phyloP scores from a whole-genome alignment of 2,113 vertebrate genomes.

The Struthidea cinerea region DNA sequence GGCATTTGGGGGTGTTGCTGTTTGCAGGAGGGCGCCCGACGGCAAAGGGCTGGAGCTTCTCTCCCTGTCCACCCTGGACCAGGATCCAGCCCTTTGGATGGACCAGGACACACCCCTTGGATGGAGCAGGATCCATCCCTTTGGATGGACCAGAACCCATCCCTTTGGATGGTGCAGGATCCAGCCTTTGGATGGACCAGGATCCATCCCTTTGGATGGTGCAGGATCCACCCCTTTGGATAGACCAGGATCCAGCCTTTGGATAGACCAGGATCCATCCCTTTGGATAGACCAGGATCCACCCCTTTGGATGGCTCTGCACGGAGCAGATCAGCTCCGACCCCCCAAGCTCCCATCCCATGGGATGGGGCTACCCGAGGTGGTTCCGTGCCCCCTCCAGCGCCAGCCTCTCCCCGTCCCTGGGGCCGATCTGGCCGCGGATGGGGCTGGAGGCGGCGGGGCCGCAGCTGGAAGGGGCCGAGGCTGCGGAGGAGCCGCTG shows the following conservation, averaged over 20 bases:
- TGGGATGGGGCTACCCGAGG: fast-evolving
- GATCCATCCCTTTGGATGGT: not conserved
- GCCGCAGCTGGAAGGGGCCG: constrained; percentile 10
- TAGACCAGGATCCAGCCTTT: not conserved
- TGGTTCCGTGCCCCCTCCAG: not conserved
- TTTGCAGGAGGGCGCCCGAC: fast-evolving
- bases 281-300: not conserved
- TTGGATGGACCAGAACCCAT: not conserved
- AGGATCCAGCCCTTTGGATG: not conserved
- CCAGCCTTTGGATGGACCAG: not conserved
- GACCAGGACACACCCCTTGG: not conserved
- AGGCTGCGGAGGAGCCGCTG: not conserved
- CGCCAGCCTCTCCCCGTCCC: not conserved
- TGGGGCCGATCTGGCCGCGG: not conserved
- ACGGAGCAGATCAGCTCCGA: fast-evolving
- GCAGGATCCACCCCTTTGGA: not conserved
- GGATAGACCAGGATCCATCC: not conserved
- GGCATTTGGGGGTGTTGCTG: not conserved
- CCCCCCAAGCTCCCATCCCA: fast-evolving
- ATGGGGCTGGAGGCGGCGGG: constrained; percentile 32
- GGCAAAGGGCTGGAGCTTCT: not conserved
- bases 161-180: not conserved
- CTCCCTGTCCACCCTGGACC: not conserved
- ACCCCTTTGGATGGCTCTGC: not conserved
- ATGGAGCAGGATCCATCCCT: fast-evolving